Base-by-base conservation (phyloP, 1,140 invertebrate genomes). In the Zophobas morio region DNA sequence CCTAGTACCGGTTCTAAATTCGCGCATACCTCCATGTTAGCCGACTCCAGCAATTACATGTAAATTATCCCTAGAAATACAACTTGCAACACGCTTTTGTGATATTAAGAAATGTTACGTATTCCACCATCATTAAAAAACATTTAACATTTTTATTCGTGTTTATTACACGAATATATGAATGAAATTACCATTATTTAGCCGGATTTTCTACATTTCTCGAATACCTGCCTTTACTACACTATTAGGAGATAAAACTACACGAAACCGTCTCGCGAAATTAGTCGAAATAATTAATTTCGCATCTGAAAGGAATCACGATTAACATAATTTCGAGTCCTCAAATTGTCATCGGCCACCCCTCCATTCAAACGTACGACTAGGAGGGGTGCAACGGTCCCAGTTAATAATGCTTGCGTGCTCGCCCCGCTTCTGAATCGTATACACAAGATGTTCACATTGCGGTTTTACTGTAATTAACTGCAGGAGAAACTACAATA, bases 381-480 rank as follows among this genome's bases (percentile, higher is more conserved):
- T 20, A 20, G 20, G 20, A 20, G 60, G 73, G 73, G 57, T 40
- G 72, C 73, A 78, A 70, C 74, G 73, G 77, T 75, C 57, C 71
- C 71, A 74, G 42, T 70, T 76, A 76, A 76, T 76, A 70, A 63
- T 70, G 74, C 39, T 76, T 76, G 74, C 74, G 74, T 76, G 74
- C 34, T 33, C 35, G 37, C 33, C 42, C 4, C 4, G 60, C 56
- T 47, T 40, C 56, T 51, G 72, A 54, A 76, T 77, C 60, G 76
- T 76, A 76, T 76, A 37, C 51, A 75, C 60, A 71, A 73, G 71
- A 73, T 73, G 71, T 73, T 73, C 71, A 73, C 71, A 37, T 73
- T 73, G 71, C 71, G 71, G 71, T 73, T 73, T 73, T 42, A 56
- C 71, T 56, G 49, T 73, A 73, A 73, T 73, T 73, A 73, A 66